A percentile compares a stretch with the other conserved stretches of the same genome.
Conservation (phyloP, 2,888 invertebrate species). For the Dasypolia templi region DNA sequence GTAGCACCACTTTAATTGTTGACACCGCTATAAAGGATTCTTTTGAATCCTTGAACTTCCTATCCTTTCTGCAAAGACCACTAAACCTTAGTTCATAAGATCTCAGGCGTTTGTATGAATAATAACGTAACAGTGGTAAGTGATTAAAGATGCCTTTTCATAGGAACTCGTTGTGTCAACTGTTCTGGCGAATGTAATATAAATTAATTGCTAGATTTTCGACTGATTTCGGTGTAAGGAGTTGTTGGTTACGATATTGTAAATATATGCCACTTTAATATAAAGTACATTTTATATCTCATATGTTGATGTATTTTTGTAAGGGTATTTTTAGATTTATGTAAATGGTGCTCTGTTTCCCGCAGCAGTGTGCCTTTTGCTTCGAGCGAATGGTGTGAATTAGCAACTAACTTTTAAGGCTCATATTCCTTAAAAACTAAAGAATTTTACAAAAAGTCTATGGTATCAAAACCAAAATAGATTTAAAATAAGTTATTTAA, state of each 20-base stretch:
- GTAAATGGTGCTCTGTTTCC: conserved; percentile 30
- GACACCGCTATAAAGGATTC: not conserved
- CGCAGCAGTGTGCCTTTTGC: conserved; percentile 39
- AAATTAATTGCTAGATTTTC: conserved; percentile 70
- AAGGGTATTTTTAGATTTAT: conserved; percentile 38
- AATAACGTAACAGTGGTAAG: conserved; percentile 3
- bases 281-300: conserved; percentile 47
- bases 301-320: conserved; percentile 55
- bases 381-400: conserved; percentile 26
- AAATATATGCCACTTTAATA: conserved; percentile 41
- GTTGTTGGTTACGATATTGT: conserved; percentile 45
- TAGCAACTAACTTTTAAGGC: conserved; percentile 47
- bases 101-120: conserved; percentile 21
- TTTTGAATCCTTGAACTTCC: not conserved
- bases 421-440: not conserved
- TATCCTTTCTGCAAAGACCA: not conserved
- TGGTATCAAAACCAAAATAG: not conserved
- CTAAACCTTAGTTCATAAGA: not conserved
- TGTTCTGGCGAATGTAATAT: conserved; percentile 46
- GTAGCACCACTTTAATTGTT: not conserved
- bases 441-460: not conserved
- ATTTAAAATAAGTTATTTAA: conserved; percentile 12
- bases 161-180: conserved; percentile 59
- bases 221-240: conserved; percentile 77
- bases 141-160: conserved; percentile 54